Base-by-base conservation (phyloP, 2,888 invertebrate species). In the Cylindroiulus punctatus region DNA sequence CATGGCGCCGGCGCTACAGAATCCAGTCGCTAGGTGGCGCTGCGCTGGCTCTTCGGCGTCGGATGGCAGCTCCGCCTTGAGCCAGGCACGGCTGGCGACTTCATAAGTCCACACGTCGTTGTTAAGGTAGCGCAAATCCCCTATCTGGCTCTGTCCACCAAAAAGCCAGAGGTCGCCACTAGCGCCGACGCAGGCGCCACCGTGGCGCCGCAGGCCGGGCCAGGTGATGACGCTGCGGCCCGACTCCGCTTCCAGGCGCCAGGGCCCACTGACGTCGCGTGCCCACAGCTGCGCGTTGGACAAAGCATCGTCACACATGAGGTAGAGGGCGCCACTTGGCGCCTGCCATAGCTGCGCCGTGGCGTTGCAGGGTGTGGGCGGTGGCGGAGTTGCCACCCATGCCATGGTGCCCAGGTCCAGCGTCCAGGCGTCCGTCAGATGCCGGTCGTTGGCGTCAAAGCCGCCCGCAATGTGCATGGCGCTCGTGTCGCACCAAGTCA, bases 81-180 rank as follows among this genome's bases (percentile, higher is more conserved):
- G 40, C 86, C 86, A 86, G 81, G 32, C 47, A 19, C 42, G 19
- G 26, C 47, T 22, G 82, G 19, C 32, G 10, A 86, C 44, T 12
- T 42, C 30, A 44, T 42, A 86, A 0, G 19, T 26, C 86, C 86
- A 86, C 5, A 86, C 40, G 65, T 86, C 86, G 82, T 86, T 86
- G 82, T 86, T 86, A 40, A 86, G 82, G 82, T 86, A 86, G 12
- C 65, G 81, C 17, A 22, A 8, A 3, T 47, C 82, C 1, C 76
- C 86, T 0, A 86, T 81, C 65, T 82, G 76, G 42, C 86, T 86
- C 47, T 86, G 76, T 7, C 86, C 86, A 19, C 44, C 82, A 26
- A 86, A 86, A 19, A 86, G 83, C 86, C 86, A 86, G 1, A 86
- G 84, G 42, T 84, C 44, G 2, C 86, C 86, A 17, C 32, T 3